A percentile compares a stretch with the other conserved stretches of the same genome.
phyloP scores from a whole-genome alignment of 2,797 vertebrate species.

The Anguilla marmorata region DNA sequence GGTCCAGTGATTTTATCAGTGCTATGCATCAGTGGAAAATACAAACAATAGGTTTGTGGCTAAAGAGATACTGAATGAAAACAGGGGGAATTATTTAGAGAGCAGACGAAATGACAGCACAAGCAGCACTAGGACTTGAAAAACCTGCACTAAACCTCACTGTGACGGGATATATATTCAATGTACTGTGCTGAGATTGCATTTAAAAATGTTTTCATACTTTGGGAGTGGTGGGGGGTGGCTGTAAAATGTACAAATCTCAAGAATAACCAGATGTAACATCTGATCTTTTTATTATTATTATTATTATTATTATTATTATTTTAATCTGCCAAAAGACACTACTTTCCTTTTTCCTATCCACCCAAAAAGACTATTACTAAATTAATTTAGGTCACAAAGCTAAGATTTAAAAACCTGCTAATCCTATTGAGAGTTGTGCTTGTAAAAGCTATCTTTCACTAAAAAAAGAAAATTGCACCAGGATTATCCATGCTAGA shows the following conservation, averaged over 20 bases:
- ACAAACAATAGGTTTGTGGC: not conserved
- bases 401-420: constrained; percentile 27
- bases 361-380: not conserved
- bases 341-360: not conserved
- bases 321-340: not conserved
- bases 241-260: not conserved
- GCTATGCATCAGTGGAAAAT: not conserved
- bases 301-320: not conserved
- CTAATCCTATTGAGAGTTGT: constrained; percentile 22
- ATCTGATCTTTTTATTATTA: not conserved
- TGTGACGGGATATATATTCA: no score
- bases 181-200: not conserved
- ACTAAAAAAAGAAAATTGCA: not conserved
- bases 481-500: not conserved
- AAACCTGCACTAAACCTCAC: not conserved
- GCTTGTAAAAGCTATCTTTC: not conserved
- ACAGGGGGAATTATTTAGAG: not conserved
- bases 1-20: not conserved
- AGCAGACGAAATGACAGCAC: not conserved
- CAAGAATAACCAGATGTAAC: constrained; percentile 8
- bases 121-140: not conserved
- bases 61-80: not conserved
- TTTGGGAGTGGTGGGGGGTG: not conserved
- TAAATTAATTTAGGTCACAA: constrained; percentile 23
- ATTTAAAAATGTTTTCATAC: not conserved